Evolutionary conservation across 2,888 invertebrate genomes (phyloP).

Genomic region (Suillia variegata): DNA sequence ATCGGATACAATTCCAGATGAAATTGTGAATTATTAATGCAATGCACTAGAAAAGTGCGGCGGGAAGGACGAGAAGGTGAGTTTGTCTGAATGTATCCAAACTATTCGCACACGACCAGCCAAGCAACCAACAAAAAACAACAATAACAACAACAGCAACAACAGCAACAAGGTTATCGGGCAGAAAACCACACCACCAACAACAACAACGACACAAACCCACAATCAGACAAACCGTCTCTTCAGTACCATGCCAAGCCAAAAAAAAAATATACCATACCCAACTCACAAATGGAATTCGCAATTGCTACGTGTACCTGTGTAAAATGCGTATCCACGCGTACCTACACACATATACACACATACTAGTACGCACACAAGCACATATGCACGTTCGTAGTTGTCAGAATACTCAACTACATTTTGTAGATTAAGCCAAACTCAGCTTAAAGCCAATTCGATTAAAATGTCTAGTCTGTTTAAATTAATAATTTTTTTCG

Average conservation of each 20-base stretch:
- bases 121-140: constrained; percentile 26
- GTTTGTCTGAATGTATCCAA: constrained; percentile 16
- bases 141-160: not conserved
- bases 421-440: not conserved
- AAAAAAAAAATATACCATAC: no score
- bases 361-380: not conserved
- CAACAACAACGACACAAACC: not conserved
- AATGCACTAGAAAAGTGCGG: constrained; percentile 24
- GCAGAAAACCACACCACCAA: not conserved
- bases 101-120: constrained; percentile 34
- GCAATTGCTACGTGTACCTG: not conserved
- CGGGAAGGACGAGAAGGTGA: not conserved
- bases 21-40: constrained; percentile 60
- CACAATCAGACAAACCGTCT: constrained; percentile 1
- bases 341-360: no score
- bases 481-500: constrained; percentile 24
- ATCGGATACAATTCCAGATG: constrained; percentile 58
- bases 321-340: not conserved
- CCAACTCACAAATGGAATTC: not conserved
- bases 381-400: not conserved
- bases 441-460: constrained; percentile 47
- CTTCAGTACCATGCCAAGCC: not conserved
- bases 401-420: not conserved
- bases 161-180: not conserved
- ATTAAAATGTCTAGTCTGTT: constrained; percentile 50